Evolutionary conservation across 2,888 invertebrate species (phyloP).

Genomic region (Crioceris asparagi): DNA sequence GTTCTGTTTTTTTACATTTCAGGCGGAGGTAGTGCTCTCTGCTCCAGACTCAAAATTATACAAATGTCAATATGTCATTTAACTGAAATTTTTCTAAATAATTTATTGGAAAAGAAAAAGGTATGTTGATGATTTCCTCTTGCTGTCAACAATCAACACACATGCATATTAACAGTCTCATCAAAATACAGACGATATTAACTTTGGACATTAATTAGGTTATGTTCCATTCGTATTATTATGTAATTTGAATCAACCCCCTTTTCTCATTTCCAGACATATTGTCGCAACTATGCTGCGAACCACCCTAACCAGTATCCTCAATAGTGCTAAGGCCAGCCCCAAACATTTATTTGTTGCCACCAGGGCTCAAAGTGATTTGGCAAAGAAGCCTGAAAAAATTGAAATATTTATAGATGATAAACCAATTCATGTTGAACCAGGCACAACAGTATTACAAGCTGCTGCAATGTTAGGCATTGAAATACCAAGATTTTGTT

Average conservation of each 20-base stretch:
- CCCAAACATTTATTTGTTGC: constrained; percentile 27
- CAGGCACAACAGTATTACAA: constrained; percentile 94
- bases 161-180: too few species aligned
- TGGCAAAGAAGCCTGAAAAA: constrained; percentile 46
- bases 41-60: too few species aligned
- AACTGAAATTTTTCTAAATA: background rate
- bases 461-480: constrained; percentile 92
- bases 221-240: background rate
- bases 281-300: constrained; percentile 51
- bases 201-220: background rate
- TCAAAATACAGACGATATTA: background rate
- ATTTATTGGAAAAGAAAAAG: background rate
- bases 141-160: too few species aligned
- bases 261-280: background rate
- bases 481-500: constrained; percentile 98
- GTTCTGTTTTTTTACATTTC: too few species aligned
- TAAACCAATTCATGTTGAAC: constrained; percentile 84
- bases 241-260: background rate
- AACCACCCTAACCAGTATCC: constrained; percentile 60
- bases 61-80: constrained; percentile 1
- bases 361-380: constrained; percentile 25
- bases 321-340: constrained; percentile 35
- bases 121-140: background rate
- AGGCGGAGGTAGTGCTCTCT: too few species aligned
- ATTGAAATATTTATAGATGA: constrained; percentile 97